These are phyloP conservation scores for Periphyllus acericola DNA, from an alignment of 2,888 invertebrate genomes.

Conservation along the genomic window DNA sequence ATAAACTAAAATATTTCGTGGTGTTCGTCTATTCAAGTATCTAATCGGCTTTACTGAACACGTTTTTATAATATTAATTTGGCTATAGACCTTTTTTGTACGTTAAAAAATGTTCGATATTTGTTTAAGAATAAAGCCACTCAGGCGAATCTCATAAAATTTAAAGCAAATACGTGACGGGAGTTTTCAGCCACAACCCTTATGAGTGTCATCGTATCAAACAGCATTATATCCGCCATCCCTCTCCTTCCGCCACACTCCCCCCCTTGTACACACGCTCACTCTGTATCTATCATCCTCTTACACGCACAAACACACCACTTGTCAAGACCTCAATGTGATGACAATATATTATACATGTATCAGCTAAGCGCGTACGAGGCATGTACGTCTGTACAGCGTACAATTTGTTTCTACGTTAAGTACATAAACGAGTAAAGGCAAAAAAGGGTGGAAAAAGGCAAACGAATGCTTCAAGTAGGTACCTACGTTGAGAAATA, in stretches of 20 bases:
- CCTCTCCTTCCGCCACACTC: not conserved
- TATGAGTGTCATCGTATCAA: slow-evolving; percentile 12
- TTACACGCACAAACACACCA: not conserved
- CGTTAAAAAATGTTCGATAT: too few relatives aligned
- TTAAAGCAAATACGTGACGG: slow-evolving; percentile 9
- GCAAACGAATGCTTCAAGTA: not conserved
- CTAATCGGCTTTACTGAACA: too few relatives aligned
- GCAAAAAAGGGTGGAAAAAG: not conserved
- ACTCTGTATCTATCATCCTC: not conserved
- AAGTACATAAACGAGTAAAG: not conserved
- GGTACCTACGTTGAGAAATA: not conserved
- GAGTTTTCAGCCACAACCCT: not conserved
- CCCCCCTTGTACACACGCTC: not conserved
- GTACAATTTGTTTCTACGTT: not conserved
- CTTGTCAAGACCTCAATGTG: slow-evolving; percentile 25
- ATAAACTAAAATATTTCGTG: too few relatives aligned
- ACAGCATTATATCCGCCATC: not conserved
- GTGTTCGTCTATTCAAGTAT: too few relatives aligned
- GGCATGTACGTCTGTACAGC: not conserved
- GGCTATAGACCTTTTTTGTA: too few relatives aligned
- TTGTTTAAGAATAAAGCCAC: not conserved
- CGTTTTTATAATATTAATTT: too few relatives aligned
- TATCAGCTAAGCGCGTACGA: not conserved
- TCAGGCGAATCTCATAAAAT: not conserved
- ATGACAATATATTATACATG: slow-evolving; percentile 11